Evolutionary conservation across 2,888 invertebrate genomes (phyloP), one percentile per base, ranked within the genome.

Genomic region (Agrochola lychnidis): DNA sequence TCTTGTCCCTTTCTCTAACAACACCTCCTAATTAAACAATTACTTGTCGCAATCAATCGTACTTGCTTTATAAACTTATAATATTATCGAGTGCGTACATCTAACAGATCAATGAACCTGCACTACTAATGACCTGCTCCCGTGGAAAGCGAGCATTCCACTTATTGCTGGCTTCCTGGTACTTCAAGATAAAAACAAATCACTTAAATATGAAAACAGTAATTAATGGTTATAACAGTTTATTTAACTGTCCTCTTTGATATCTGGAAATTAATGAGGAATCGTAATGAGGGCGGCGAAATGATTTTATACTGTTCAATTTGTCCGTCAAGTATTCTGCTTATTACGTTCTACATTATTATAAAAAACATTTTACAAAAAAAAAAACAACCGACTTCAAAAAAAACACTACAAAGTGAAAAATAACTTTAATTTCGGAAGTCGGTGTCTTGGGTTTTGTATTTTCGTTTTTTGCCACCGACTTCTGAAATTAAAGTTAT

Each of bases 101-200:
- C 77, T 51, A 70, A 57, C 30, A 70, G 25, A 76, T 62, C 83
- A 83, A 73, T 70, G 56, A 62, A 12, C 57, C 3, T 22, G 53
- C 1, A 22, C 36, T 77, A 77, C 80, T 88, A 89, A 87, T 87
- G 86, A 87, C 83, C 83, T 73, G 80, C 67, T 75, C 79, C 78
- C 76, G 78, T 88, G 89, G 87, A 90, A 90, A 90, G 88, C 87
- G 62, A 78, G 64, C 81, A 81, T 62, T 80, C 79, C 69, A 76
- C 78, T 79, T 51, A 72, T 64, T 79, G 10, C 67, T 73, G 64
- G 66, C 67, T 76, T 78, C 77, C 79, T 70, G 70, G 72, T 76
- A 81, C 71, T 79, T 85, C 78, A 42, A 57, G 45, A 56, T 66
- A 59, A 69, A 79, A 64, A 57, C 62, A 51, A 68, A 64, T 59